Base-by-base conservation (phyloP, 1,140 invertebrate species). In the Octopus bimaculoides region DNA sequence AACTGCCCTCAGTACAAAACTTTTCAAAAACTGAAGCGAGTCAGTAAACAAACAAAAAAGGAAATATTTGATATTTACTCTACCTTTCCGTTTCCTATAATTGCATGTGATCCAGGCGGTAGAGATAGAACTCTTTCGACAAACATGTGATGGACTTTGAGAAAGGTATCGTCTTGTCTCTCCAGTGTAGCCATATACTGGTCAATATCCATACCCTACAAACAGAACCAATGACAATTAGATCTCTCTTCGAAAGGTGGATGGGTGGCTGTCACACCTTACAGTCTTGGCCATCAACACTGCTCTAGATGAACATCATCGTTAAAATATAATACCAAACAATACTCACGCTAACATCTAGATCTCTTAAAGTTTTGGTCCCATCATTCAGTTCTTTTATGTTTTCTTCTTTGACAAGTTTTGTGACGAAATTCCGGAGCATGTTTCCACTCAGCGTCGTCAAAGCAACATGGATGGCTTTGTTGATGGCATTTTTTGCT, bases 11-110 rank as follows among this genome's bases (percentile, higher is more conserved):
- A 41, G 26, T 41, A 41, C 26, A 41, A 41, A 41, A 41, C 26
- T 41, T 41, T 41, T 41, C 26, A 41, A 41, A 3, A 2, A 41
- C 26, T 41, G 26, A 41, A 41, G 26, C 0, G 26, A 41, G 26
- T 41, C 26, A 41, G 26, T 41, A 41, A 41, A 41, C 26, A 41
- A 41, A 41, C 26, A 41, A 41, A 41, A 41, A 41, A 41, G 26
- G 26, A 41, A 41, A 41, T 41, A 41, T 41, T 41, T 41, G 3
- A 41, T 41, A 41, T 41, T 41, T 41, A 41, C 26, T 80, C 92
- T 14, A 98, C 91, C 77, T 95, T 92, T n/a, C 97, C 97, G 91
- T 99, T 99, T 75, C 94, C 94, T 17, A 98, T 91, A 9, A 99
- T 89, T 6, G 93, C 94, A 83, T 93, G 91, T 76, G 91, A 89